phyloP scores from a whole-genome alignment of 2,113 vertebrate species.

The Rhipidura dahli region DNA sequence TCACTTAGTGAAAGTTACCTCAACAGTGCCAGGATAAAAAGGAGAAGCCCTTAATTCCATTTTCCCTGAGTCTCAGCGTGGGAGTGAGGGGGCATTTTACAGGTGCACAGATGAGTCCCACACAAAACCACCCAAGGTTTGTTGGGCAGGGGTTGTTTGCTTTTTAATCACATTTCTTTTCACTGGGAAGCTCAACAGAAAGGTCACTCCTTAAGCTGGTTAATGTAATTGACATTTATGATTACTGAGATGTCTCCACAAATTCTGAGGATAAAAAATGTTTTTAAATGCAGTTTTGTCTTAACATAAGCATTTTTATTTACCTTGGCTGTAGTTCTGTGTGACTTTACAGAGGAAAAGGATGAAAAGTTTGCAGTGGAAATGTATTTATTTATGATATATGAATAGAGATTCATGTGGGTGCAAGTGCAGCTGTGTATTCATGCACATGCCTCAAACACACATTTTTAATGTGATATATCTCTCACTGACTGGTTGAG shows the following conservation, averaged over 20 bases:
- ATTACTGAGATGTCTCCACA: background rate
- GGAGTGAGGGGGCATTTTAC: background rate
- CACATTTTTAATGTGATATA: background rate
- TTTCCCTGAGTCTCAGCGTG: background rate
- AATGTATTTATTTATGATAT: background rate
- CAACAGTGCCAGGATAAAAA: background rate
- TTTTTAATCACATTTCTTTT: background rate
- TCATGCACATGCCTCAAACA: background rate
- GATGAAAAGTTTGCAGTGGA: background rate
- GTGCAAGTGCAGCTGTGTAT: background rate
- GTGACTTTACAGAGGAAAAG: background rate
- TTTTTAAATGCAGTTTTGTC: background rate
- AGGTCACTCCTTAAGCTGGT: slow-evolving; percentile 14
- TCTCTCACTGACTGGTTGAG: background rate
- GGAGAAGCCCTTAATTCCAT: background rate
- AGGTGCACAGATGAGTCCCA: background rate
- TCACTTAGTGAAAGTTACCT: background rate
- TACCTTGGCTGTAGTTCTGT: background rate
- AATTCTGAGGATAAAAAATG: background rate
- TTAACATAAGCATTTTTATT: background rate
- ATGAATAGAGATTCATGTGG: background rate
- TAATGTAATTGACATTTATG: slow-evolving; percentile 25
- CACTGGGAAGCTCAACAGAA: background rate
- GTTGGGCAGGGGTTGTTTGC: background rate
- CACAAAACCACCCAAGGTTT: background rate